phyloP scores from a whole-genome alignment of 2,888 invertebrate species.

The Shargacucullia verbasci region DNA sequence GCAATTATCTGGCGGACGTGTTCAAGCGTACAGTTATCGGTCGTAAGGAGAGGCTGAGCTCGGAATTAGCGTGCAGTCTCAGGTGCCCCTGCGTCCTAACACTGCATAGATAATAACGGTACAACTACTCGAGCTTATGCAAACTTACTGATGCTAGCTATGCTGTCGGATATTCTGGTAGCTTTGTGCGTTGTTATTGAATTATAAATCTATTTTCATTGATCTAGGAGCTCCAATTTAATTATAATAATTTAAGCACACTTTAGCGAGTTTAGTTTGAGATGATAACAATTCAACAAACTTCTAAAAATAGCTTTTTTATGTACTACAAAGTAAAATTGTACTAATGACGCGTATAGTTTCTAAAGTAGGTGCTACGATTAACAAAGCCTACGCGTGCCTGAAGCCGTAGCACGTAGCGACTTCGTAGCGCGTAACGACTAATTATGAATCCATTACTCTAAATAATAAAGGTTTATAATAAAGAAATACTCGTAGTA shows the following conservation, averaged over 20 bases:
- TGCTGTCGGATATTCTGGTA: constrained; percentile 18
- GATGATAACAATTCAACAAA: constrained; percentile 12
- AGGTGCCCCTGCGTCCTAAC: constrained; percentile 62
- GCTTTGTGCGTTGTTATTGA: constrained; percentile 33
- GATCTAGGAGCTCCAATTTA: too few species aligned
- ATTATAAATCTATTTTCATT: constrained; percentile 34
- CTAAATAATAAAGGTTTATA: constrained; percentile 6
- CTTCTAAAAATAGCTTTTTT: too few species aligned
- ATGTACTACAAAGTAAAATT: constrained; percentile 11
- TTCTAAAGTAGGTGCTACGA: neutral
- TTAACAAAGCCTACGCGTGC: constrained; percentile 47
- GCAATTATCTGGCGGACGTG: constrained; percentile 77
- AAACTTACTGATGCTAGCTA: constrained; percentile 34
- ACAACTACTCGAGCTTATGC: constrained; percentile 47
- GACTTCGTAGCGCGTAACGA: constrained; percentile 55
- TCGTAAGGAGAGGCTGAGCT: constrained; percentile 67
- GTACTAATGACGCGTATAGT: constrained; percentile 1
- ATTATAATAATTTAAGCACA: too few species aligned
- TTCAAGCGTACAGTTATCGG: constrained; percentile 69
- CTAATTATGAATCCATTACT: constrained; percentile 15
- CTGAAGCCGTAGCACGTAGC: constrained; percentile 61
- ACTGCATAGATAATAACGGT: constrained; percentile 52
- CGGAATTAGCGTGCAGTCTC: constrained; percentile 70
- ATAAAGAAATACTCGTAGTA: neutral
- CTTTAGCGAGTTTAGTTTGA: too few species aligned